Base-by-base conservation (phyloP, 2,797 vertebrate species). In the Lerista edwardsae region DNA sequence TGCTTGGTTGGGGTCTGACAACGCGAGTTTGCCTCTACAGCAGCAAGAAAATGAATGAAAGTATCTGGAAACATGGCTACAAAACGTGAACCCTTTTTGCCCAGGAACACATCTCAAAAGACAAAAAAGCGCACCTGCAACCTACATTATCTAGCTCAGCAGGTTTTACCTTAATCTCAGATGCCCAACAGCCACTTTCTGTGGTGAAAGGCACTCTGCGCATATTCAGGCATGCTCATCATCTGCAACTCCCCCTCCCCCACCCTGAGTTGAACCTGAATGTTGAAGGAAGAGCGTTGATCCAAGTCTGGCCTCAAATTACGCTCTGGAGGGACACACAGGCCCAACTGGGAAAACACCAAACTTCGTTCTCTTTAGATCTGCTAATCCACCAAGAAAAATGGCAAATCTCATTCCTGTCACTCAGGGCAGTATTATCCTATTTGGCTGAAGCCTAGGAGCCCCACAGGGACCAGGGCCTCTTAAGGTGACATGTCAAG, bases 1-100 rank as follows among this genome's bases (percentile, higher is more conserved):
- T 97, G 95, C 93, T 98, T 98, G 74, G 97, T 98, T 85, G 99
- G 99, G 1, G 98, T 99, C 94, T 98, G 98, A 94, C 98, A 98
- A 79, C 98, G 97, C 1, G 99, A 99, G 94, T 99, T 99, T 41
- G 97, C 97, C 95, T 99, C 98, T 98, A 92, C 79, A 17, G n/a
- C 71, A 27, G 44, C 7, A 51, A 39, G 44, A 71, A 11, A 81
- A 59, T 17, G 59, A 69, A 47, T 8, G 27, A 31, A 29, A 47
- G 80, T 15, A 67, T 67, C 27, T 55, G 44, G 31, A 75, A 59
- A 2, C 4, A 14, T 1, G 17, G 19, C 1, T 39, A 23, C n/a
- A 51, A 23, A 68, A 67, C 57, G 7, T 1, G 29, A 61, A 12
- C 12, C 62, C 39, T 25, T 65, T 55, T 27, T 69, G 51, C 19